Base-by-base conservation (phyloP, 2,797 vertebrate species). In the Amblyopsis hoosieri region DNA sequence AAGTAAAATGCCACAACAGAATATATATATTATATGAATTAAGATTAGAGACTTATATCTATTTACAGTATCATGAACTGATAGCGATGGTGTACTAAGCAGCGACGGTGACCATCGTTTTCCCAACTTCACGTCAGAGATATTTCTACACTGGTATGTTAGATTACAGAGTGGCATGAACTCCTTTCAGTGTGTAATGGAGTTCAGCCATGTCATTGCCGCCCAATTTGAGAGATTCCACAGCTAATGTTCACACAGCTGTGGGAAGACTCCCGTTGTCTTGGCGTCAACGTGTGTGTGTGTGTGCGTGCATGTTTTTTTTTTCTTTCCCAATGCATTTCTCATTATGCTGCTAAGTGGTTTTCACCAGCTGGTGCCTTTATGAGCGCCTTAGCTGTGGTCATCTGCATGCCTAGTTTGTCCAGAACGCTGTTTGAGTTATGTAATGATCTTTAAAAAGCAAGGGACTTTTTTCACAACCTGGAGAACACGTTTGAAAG, bases 1-100 rank as follows among this genome's bases (percentile, higher is more conserved):
- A 89, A 96, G 98, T 97, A 87, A 68, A 62, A 7, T 8, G 0
- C n/a, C 0, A 9, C 15, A 48, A 2, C 0, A 51, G 29, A 17
- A 51, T 15, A 7, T 33, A 29, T 48, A 13, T 12, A 5, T 8
- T 10, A 33, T 8, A 47, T 12, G 17, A 37, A 37, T 8, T 37
- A 8, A 37, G 6, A 37, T 1, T 37, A 23, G 23, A 23, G 23
- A 23, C 23, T 23, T 3, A 0, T 23, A 3, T 23, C 23, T 23
- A 23, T 23, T 23, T 23, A 23, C 23, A 23, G 23, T 37, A 37
- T 37, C 33, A 37, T 37, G 33, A 37, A 8, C 33, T 8, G 33
- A 8, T 37, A 37, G 33, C 33, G 8, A 23, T 14, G 7, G 19
- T 23, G 1, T 52, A 11, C 17, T 1, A 62, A 60, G 17, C 60